Base-by-base conservation (phyloP, 2,113 vertebrate genomes). In the Dipodomys stephensi region DNA sequence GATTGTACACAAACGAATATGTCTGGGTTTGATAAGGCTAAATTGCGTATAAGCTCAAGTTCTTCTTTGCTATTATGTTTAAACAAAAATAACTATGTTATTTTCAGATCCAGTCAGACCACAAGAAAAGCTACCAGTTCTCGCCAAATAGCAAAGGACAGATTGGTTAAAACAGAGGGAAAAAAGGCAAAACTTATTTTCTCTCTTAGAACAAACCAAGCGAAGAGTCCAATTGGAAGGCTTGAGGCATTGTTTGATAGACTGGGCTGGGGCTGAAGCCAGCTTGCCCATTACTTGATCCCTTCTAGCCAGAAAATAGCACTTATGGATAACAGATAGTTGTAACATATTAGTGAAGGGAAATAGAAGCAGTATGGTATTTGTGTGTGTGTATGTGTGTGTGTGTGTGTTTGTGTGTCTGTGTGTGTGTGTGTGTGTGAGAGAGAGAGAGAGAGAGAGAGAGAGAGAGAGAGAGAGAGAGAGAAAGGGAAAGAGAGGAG, bases 1-100 rank as follows among this genome's bases (percentile, higher is more conserved):
- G 88, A 96, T 96, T 96, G 94, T 96, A 94, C 83, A 94, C 93
- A 96, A 96, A 97, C 95, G 95, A 97, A 96, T 97, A 96, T 96
- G 96, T 92, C 95, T 93, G 92, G 86, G 93, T 86, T 96, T 97
- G 96, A 97, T 97, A 97, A 97, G 96, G 25, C 92, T 94, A 96
- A 97, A 96, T 96, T 97, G 93, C 87, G 79, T 96, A 96, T 96
- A 96, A 95, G 92, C 93, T 96, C 88, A 96, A 96, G 83, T 96
- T 96, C 95, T 95, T 96, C 92, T 94, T 96, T 96, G 94, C 93
- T 95, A 93, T 95, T 97, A 96, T 94, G 88, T 96, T 94, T 95
- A 97, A 97, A 95, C 91, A 96, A 96, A 97, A 97, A 96, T 96
- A 97, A 95, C 93, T 69, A 92, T 95, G 94, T 96, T 96, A 94